Evolutionary conservation across 1,140 invertebrate species (phyloP), one percentile per base, ranked within the genome.

Genomic region (Sinella curviseta): DNA sequence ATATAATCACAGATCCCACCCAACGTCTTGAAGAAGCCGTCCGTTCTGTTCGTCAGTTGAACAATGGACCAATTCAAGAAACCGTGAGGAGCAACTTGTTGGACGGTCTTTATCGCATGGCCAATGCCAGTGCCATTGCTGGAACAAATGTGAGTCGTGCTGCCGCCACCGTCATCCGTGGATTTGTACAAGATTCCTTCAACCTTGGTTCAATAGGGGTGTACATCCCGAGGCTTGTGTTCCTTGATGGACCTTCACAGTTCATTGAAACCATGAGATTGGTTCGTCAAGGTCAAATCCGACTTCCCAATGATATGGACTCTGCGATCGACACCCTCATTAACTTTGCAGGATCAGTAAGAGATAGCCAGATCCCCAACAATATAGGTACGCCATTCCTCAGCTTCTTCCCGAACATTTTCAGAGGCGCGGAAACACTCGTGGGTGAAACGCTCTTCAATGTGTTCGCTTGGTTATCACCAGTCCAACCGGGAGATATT

Each of bases 191-290:
- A 48, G 74, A 75, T n/a, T 26, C 33, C 24, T 75, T 75, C 26
- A 75, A 75, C 74, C 12, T 75, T 54, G 74, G 74, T n/a, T 39
- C 33, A 2, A 54, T 54, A 4, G 74, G 74, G 3, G 35, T n/a
- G 4, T 70, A 70, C 30, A 70, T 70, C 31, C 65, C 65, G 1
- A 24, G 65, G 31, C 65, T 70, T 12, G 31, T 70, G 26, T 70
- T 70, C 65, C 24, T 70, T 3, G 65, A 70, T 48, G 74, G 74
- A 48, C 74, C 74, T 24, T 39, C 4, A 16, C 74, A 75, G 24
- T 75, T 75, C 74, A 75, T 75, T 54, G 74, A 75, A 75, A 75
- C 74, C 74, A 36, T 75, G 35, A 14, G 74, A 26, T 35, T 75
- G 1, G 39, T 75, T 24, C 34, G 74, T 3, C 39, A 36, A 24